Evolutionary conservation across 35 echinoderm and acorn worm genomes (phyloP).

Genomic region (Ophiothrix spiculata): DNA sequence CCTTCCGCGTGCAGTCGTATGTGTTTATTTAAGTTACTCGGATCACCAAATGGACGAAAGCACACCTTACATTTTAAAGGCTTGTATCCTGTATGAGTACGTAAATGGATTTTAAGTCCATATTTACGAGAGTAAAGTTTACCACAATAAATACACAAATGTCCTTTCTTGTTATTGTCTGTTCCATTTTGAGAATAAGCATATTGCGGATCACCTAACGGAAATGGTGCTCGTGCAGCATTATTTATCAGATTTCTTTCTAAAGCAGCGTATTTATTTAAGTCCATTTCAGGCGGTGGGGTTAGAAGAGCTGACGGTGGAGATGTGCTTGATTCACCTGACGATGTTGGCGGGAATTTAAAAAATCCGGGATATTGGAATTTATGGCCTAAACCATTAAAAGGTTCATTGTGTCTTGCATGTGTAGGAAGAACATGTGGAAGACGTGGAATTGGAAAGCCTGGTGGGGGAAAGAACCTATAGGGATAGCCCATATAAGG

Average conservation of each 20-base stretch:
- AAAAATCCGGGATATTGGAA: conserved; percentile 45
- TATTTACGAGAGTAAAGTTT: conserved; percentile 97
- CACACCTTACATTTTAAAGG: too few relatives aligned
- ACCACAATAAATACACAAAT: conserved; percentile 98
- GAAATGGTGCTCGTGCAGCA: conserved; percentile 22
- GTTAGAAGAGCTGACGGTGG: conserved; percentile 19
- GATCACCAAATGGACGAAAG: too few relatives aligned
- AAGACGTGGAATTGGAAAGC: not conserved
- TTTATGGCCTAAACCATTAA: conserved; percentile 23
- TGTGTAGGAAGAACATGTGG: conserved; percentile 9
- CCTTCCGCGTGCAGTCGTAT: too few relatives aligned
- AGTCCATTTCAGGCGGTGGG: conserved; percentile 40
- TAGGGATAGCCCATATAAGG: conserved; percentile 52
- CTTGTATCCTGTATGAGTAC: too few relatives aligned
- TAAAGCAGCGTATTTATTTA: conserved; percentile 67
- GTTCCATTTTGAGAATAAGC: conserved; percentile 31
- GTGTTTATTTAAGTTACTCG: too few relatives aligned
- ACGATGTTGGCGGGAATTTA: not conserved
- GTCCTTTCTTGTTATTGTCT: conserved; percentile 81
- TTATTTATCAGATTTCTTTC: conserved; percentile 31
- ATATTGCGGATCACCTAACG: conserved; percentile 45
- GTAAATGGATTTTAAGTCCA: too few relatives aligned
- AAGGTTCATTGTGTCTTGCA: conserved; percentile 2
- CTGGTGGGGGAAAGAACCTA: conserved; percentile 35
- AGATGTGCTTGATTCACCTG: too few relatives aligned